Base-by-base conservation (phyloP, 2,797 vertebrate species). In the Artibeus jamaicensis region DNA sequence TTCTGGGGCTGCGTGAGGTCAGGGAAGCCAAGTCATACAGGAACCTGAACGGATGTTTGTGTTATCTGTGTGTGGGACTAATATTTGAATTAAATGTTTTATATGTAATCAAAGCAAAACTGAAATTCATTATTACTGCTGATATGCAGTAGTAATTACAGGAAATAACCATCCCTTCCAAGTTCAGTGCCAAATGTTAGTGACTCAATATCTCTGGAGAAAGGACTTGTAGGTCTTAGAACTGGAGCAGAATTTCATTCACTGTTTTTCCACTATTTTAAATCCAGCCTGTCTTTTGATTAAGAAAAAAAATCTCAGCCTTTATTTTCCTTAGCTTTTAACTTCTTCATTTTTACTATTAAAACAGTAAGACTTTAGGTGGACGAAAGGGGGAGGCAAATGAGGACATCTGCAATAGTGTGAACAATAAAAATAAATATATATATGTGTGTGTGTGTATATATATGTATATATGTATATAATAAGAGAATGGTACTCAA, bases 41-140 rank as follows among this genome's bases (percentile, higher is more conserved):
- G 59, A 57, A 88, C 89, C 70, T 57, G 83, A 97, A 79, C 19
- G 68, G 95, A 97, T 96, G 97, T 96, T 95, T 96, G 90, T 94
- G 65, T 95, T 96, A 93, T 96, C 94, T 83, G 53, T 84, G 89
- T 96, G 95, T 97, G 96, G 94, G 89, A 78, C 81, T 97, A 95
- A 97, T 94, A 89, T 93, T 97, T 97, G 96, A 97, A 95, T 93
- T 79, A 86, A 94, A 90, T 89, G 96, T 93, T 97, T 97, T 85
- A 92, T 96, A 95, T 97, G 95, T 95, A 96, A 96, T 97, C 96
- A 98, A 97, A 96, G 94, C 94, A 94, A 96, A 83, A 95, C 94
- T 90, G 89, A 97, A 96, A 81, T 92, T 93, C 67, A 71, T 89
- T 96, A 95, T 95, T 93, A 68, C 76, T 96, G 83, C 93, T 94